These are phyloP conservation scores for Carcina quercana DNA, from an alignment of 2,888 invertebrate genomes.

Conservation along the genomic window DNA sequence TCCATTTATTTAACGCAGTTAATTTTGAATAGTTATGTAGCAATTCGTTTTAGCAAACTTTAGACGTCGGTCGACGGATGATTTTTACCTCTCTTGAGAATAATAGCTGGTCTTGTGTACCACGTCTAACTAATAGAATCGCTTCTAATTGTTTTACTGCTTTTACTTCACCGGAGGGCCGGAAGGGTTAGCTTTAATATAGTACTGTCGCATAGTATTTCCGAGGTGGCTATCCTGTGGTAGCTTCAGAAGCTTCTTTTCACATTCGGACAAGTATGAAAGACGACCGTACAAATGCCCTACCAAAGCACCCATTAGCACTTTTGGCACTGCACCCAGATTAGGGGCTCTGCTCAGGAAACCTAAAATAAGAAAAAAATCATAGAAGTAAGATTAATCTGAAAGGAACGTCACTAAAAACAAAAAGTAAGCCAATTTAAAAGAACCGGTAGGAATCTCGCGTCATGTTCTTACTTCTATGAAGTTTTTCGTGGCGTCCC, in stretches of 20 bases:
- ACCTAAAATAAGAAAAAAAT: conserved; percentile 68
- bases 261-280: conserved; percentile 81
- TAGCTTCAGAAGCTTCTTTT: conserved; percentile 81
- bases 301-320: conserved; percentile 73
- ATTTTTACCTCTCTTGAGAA: too few relatives aligned
- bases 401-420: conserved; percentile 35
- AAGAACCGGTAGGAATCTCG: background rate
- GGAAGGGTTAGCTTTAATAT: conserved; percentile 25
- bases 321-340: conserved; percentile 82
- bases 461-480: conserved; percentile 50
- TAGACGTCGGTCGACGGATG: too few relatives aligned
- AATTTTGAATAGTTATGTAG: too few relatives aligned
- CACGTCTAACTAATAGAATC: too few relatives aligned
- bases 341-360: conserved; percentile 69
- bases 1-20: too few relatives aligned
- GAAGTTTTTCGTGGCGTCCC: conserved; percentile 40
- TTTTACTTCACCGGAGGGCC: too few relatives aligned
- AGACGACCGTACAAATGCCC: conserved; percentile 86
- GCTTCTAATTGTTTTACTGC: too few relatives aligned
- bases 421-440: conserved; percentile 2
- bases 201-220: conserved; percentile 75
- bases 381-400: conserved; percentile 57
- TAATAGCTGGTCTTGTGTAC: too few relatives aligned
- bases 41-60: too few relatives aligned
- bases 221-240: conserved; percentile 80